A percentile compares a stretch with the other conserved stretches of the same genome.
Evolutionary conservation across 1,140 invertebrate genomes (phyloP).

Genomic region (Microplitis demolitor): DNA sequence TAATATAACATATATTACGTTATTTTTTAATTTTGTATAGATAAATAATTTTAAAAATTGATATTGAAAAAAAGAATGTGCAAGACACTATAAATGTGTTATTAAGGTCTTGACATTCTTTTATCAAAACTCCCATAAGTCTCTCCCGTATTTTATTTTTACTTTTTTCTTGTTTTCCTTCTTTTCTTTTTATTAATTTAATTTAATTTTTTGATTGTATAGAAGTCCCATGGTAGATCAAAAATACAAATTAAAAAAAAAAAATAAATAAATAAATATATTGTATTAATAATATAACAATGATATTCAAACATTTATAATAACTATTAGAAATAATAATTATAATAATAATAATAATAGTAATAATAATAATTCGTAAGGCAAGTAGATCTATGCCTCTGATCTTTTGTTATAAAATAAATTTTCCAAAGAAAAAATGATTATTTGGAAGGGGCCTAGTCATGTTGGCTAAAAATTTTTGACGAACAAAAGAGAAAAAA

Average conservation of each 20-base stretch:
- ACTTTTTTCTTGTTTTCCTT: constrained; percentile 26
- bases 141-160: background rate
- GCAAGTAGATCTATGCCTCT: constrained; percentile 20
- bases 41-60: constrained; percentile 34
- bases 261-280: constrained; percentile 40
- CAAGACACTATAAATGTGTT: background rate
- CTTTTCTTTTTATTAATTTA: constrained; percentile 43
- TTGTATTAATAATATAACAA: constrained; percentile 20
- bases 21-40: constrained; percentile 62
- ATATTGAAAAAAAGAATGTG: constrained; percentile 21
- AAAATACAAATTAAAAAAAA: constrained; percentile 2
- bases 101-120: background rate
- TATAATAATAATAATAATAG: too few relatives aligned
- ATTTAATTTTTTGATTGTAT: constrained; percentile 38
- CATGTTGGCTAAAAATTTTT: background rate
- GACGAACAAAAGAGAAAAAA: background rate
- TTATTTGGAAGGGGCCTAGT: background rate
- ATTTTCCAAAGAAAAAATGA: constrained; percentile 6
- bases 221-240: constrained; percentile 45
- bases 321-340: too few relatives aligned
- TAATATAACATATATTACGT: constrained; percentile 60
- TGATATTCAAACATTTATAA: too few relatives aligned
- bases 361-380: constrained; percentile 16
- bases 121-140: background rate
- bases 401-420: constrained; percentile 1